These are phyloP conservation scores for Lysiphlebus fabarum DNA, from an alignment of 1,140 invertebrate genomes.

Conservation along the genomic window DNA sequence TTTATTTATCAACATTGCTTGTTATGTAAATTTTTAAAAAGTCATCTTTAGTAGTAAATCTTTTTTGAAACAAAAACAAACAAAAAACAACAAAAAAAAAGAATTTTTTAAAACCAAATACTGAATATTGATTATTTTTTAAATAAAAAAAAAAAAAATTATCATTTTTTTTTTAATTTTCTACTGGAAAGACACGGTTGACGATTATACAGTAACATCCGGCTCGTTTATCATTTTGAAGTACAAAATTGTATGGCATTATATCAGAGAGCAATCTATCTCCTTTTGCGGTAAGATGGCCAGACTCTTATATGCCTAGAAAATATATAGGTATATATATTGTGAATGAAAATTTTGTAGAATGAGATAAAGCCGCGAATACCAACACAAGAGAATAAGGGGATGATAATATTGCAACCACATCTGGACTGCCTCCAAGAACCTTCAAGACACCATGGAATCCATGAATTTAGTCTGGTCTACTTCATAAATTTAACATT, in stretches of 20 bases:
- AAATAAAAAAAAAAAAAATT: too few species aligned
- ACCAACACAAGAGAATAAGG: slow-evolving; percentile 19
- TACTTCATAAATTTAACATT: slow-evolving; percentile 46
- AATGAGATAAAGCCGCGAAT: slow-evolving; percentile 2
- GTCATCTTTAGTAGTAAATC: too few species aligned
- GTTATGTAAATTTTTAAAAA: too few species aligned
- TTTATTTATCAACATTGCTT: too few species aligned
- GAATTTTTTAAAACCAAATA: too few species aligned
- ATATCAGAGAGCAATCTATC: slow-evolving; percentile 39
- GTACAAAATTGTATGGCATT: slow-evolving; percentile 30
- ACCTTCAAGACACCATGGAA: slow-evolving; percentile 42
- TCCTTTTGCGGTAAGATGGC: slow-evolving; percentile 43
- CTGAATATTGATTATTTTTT: too few species aligned
- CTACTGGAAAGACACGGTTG: slow-evolving; percentile 10
- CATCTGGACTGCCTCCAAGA: slow-evolving; percentile 49
- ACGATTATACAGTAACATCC: slow-evolving; percentile 47
- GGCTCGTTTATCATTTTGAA: slow-evolving; percentile 44
- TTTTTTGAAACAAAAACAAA: too few species aligned
- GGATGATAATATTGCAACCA: slow-evolving; percentile 28
- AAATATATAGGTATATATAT: too few species aligned
- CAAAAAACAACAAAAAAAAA: too few species aligned
- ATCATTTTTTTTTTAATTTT: too few species aligned
- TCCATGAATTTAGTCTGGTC: slow-evolving; percentile 34
- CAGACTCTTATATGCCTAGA: slow-evolving; percentile 32
- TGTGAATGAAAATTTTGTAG: not conserved